These are phyloP conservation scores for Coelopa pilipes DNA, from an alignment of 2,888 invertebrate species.

Conservation along the genomic window DNA sequence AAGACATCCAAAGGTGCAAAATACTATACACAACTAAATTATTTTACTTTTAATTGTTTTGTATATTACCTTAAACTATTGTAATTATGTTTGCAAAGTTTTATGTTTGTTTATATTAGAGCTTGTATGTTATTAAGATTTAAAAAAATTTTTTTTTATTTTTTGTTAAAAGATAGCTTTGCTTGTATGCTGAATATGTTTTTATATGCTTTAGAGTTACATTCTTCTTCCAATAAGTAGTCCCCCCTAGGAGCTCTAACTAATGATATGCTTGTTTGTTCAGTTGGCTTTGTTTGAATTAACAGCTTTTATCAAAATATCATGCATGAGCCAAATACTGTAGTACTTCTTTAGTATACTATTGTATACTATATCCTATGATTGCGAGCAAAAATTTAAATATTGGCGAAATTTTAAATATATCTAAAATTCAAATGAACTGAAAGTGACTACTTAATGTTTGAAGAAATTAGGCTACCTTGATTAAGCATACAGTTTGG, in stretches of 20 bases:
- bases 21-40: background rate
- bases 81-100: constrained; percentile 1
- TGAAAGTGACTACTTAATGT: background rate
- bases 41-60: background rate
- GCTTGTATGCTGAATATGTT: background rate
- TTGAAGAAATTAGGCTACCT: background rate
- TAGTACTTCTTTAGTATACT: too few species aligned
- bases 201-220: too few species aligned
- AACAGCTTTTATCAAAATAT: background rate
- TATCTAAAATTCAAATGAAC: too few species aligned
- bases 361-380: too few species aligned
- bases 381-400: too few species aligned
- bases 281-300: constrained; percentile 14
- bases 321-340: too few species aligned
- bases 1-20: constrained; percentile 83
- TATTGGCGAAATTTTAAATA: too few species aligned
- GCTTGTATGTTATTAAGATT: background rate
- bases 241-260: too few species aligned
- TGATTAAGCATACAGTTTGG: constrained; percentile 50
- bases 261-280: too few species aligned
- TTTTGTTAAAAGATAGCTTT: constrained; percentile 12
- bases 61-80: background rate
- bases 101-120: constrained; percentile 16
- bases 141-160: too few species aligned
- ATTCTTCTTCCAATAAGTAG: too few species aligned